Base-by-base conservation (phyloP, 1,140 invertebrate species). In the Lepidostoma basale region DNA sequence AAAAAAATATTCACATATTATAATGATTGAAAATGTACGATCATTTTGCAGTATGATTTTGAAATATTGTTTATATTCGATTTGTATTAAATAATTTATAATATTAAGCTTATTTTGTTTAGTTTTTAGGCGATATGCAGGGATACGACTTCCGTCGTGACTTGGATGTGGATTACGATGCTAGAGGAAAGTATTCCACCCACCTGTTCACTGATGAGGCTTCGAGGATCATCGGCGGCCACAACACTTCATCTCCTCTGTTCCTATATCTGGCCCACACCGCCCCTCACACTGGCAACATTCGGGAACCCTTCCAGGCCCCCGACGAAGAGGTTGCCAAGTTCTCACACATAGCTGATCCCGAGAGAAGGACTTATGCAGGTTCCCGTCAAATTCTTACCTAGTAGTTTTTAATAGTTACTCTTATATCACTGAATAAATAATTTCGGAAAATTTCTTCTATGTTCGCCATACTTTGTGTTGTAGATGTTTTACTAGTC, bases 211-310 rank as follows among this genome's bases (percentile, higher is more conserved):
- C 72, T 74, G 76, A 74, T 40, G 49, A 65, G 68, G 59, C 74
- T 74, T 73, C 67, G 71, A 73, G 62, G 12, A 68, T 93, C 0
- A 94, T 96, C 26, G 76, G 85, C 6, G 75, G 83, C 1, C 91
- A 94, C 72, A 77, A 90, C 36, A 72, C 68, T 12, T 73, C 73
- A 0, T 45, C 72, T 4, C 92, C 93, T 0, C 76, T 96, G 62
- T 95, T 95, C 75, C 77, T 97, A n/a, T 88, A 92, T 70, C 69
- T 97, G 25, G 85, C 88, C 0, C 92, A 96, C 76, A 84, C 92
- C 40, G 93, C 94, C 0, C 89, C 90, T 0, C 94, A 96, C 77
- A 85, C 89, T 0, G 92, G 86, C 4, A 90, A 90, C 74, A 77
- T 79, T 0, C 85, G 87, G 25, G 80, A 88, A 42, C 86, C 88